These are phyloP conservation scores for Bungarus multicinctus DNA, from an alignment of 2,113 vertebrate species.

Conservation along the genomic window DNA sequence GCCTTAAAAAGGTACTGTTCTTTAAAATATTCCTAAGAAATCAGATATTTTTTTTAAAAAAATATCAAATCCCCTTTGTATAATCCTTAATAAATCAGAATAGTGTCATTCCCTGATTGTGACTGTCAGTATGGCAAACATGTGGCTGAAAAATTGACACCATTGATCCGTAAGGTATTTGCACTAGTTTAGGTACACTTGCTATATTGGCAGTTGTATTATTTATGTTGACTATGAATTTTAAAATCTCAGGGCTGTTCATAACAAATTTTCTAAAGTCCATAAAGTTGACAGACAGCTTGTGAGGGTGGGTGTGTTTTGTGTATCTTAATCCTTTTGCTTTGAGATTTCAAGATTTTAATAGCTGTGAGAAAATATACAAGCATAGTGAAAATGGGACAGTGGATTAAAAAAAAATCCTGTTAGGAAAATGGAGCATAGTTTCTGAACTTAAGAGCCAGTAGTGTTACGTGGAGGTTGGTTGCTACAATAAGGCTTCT, in stretches of 20 bases:
- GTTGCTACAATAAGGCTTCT: slow-evolving; percentile 91
- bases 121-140: background rate
- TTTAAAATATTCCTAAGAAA: slow-evolving; percentile 1
- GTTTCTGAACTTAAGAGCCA: slow-evolving; percentile 74
- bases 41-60: background rate
- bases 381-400: slow-evolving; percentile 72
- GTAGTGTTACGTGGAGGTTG: slow-evolving; percentile 82
- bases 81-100: slow-evolving; percentile 19
- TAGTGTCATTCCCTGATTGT: slow-evolving; percentile 13
- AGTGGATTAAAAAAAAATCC: slow-evolving; percentile 67
- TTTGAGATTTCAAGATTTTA: slow-evolving; percentile 67
- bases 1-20: slow-evolving; percentile 18
- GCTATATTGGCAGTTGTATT: slow-evolving; percentile 41
- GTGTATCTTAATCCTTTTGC: slow-evolving; percentile 55
- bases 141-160: slow-evolving; percentile 24
- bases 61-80: slow-evolving; percentile 6
- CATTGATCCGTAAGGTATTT: slow-evolving; percentile 10
- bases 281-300: slow-evolving; percentile 42
- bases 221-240: slow-evolving; percentile 50
- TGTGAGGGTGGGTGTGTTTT: slow-evolving; percentile 35
- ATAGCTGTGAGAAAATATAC: slow-evolving; percentile 69
- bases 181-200: slow-evolving; percentile 43
- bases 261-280: slow-evolving; percentile 47
- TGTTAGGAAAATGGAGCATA: slow-evolving; percentile 73
- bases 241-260: slow-evolving; percentile 35